Percentiles rank a stretch among this genome's conserved stretches.
Conservation (phyloP, 2,797 vertebrate genomes). For the Craterocephalus amniculus region DNA sequence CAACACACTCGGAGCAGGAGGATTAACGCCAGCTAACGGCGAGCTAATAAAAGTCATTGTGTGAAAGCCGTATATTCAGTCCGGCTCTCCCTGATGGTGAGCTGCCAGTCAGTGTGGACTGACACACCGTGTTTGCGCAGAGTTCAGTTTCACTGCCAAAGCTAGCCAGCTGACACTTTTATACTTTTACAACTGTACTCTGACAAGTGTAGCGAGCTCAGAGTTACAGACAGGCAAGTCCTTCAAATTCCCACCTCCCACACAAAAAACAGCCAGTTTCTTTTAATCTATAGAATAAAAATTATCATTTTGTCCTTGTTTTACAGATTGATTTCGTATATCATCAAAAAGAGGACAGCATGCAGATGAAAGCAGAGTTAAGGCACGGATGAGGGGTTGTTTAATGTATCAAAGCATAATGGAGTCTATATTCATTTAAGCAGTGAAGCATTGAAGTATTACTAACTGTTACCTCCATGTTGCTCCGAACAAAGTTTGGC, state of each 20-base stretch:
- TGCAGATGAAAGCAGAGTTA: constrained; percentile 13
- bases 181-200: constrained; percentile 68
- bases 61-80: constrained; percentile 52
- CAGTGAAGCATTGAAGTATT: constrained; percentile 31
- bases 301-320: background rate
- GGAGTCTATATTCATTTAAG: constrained; percentile 48
- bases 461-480: constrained; percentile 21
- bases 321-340: constrained; percentile 1
- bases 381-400: constrained; percentile 1
- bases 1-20: constrained; percentile 42
- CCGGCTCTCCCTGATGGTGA: constrained; percentile 9
- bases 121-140: constrained; percentile 55
- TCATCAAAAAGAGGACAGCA: background rate
- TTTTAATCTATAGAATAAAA: background rate
- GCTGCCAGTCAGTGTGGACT: constrained; percentile 25
- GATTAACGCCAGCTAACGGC: constrained; percentile 58
- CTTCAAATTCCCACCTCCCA: constrained; percentile 25
- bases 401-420: constrained; percentile 20
- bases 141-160: constrained; percentile 71
- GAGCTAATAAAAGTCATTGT: constrained; percentile 71
- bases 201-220: constrained; percentile 61
- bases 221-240: constrained; percentile 36
- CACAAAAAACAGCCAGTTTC: background rate
- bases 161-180: constrained; percentile 69
- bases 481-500: constrained; percentile 51